Conservation (phyloP, 92 coral and sea anemone species). For the Epizoanthus rinbou region DNA sequence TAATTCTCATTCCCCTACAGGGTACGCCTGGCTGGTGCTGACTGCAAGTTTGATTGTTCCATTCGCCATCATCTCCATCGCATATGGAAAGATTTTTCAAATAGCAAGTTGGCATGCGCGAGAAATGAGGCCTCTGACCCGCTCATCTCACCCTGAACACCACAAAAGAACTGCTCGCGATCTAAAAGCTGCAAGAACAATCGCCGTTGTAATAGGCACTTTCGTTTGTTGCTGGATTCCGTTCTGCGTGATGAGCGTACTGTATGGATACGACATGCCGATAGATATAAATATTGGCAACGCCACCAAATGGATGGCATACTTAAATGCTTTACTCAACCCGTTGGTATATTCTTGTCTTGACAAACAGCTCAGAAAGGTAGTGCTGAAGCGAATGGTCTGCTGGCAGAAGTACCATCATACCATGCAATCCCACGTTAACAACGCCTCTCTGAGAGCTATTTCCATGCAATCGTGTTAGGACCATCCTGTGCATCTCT, state of each 20-base stretch:
- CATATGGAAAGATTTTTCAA: constrained; percentile 82
- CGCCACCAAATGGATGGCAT: constrained; percentile 84
- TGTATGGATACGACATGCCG: constrained; percentile 44
- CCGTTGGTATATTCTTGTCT: constrained; percentile 86
- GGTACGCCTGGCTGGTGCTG: constrained; percentile 77
- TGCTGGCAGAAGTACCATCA: constrained; percentile 8
- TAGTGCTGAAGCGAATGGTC: constrained; percentile 49
- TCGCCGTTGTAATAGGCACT: constrained; percentile 88
- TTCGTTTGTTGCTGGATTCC: constrained; percentile 89
- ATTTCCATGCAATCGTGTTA: not conserved
- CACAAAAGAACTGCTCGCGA: constrained; percentile 64
- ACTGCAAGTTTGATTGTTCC: constrained; percentile 76
- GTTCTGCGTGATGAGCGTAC: constrained; percentile 76
- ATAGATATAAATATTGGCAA: constrained; percentile 55
- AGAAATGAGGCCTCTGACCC: constrained; percentile 43
- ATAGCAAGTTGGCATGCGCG: constrained; percentile 79
- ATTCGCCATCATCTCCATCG: constrained; percentile 64
- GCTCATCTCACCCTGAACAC: constrained; percentile 46
- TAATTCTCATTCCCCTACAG: constrained; percentile 33
- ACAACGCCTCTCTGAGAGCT: not conserved
- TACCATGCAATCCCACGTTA: not conserved
- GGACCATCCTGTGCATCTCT: no score
- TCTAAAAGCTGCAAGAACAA: constrained; percentile 88
- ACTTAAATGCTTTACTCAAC: constrained; percentile 75
- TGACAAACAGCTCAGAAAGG: constrained; percentile 73